Base-by-base conservation (phyloP, 2,888 invertebrate species). In the Xylocampa areola region DNA sequence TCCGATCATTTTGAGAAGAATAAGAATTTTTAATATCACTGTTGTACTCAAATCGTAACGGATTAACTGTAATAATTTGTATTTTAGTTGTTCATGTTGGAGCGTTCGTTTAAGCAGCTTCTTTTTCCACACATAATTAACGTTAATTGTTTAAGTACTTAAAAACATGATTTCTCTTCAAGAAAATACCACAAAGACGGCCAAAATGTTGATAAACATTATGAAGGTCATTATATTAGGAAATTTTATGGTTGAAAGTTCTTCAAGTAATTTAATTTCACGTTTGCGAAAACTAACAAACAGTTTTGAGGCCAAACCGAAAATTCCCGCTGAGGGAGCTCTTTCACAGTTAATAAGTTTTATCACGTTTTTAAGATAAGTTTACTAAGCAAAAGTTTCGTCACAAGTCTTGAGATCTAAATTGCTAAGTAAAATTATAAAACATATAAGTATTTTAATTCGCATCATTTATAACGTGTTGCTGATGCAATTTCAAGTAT, bases 211-310 rank as follows among this genome's bases (percentile, higher is more conserved):
- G 8, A 45, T 25, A 23, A 44, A 32, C 36, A 25, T 45, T 51
- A 17, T 32, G 29, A 13, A 11, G 10, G 33, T 47, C 23, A 7
- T 35, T 53, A 37, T 14, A 14, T 37, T 23, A 13, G n/a, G 21
- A 39, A 40, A 40, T 30, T 33, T 7, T 35, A 39, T 21, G 43
- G 32, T 44, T 50, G 37, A 55, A 62, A 50, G 55, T 66, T 68
- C 47, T 68, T 68, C 1, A 43, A 43, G 27, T 32, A 43, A 53
- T 10, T n/a, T 27, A 50, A 54, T 50, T 54, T 10, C 14, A 51
- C 21, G 25, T 16, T 67, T 67, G 25, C 40, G 32, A 65, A 65
- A 53, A 45, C 13, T 4, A 32, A 35, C 27, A 17, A 53, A 8
- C 14, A 13, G 16, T 44, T 45, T 68, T 45, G 29, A 41, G 54